phyloP scores from a whole-genome alignment of 2,888 invertebrate species.

The Pimpla rufipes region DNA sequence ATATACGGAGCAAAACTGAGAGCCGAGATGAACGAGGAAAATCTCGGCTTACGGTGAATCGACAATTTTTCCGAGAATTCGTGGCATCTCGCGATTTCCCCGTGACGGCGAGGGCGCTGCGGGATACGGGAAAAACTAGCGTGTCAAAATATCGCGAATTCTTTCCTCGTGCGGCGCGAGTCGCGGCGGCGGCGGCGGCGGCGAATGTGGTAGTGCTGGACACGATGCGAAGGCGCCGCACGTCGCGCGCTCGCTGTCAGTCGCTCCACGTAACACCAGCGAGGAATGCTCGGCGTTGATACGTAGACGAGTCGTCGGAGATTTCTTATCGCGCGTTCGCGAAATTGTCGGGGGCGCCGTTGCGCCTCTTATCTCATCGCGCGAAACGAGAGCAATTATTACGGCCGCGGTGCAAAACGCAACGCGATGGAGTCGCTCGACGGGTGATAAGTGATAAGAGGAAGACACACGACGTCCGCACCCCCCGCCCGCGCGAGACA shows the following conservation, averaged over 20 bases:
- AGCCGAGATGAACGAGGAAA: background rate
- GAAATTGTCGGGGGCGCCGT: slow-evolving; percentile 23
- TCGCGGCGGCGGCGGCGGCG: slow-evolving; percentile 6
- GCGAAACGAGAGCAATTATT: background rate
- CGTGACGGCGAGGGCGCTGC: too few relatives aligned
- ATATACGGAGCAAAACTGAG: background rate
- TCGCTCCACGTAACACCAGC: slow-evolving; percentile 23
- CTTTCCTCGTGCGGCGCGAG: background rate
- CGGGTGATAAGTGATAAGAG: slow-evolving; percentile 22
- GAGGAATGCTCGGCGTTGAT: background rate
- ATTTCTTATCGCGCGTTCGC: slow-evolving; percentile 41
- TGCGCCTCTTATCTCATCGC: slow-evolving; percentile 16
- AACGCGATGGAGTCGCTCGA: slow-evolving; percentile 39
- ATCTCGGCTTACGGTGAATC: too few relatives aligned
- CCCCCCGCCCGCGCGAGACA: too few relatives aligned
- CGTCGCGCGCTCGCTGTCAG: background rate
- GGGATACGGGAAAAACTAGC: slow-evolving; percentile 24
- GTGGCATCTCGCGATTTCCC: too few relatives aligned
- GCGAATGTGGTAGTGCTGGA: background rate
- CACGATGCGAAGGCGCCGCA: slow-evolving; percentile 34
- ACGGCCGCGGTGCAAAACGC: too few relatives aligned
- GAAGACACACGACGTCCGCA: background rate
- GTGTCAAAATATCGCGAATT: slow-evolving; percentile 42
- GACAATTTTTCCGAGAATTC: too few relatives aligned
- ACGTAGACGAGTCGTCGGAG: slow-evolving; percentile 7